Percentiles rank a stretch among this genome's conserved stretches.
Conservation (phyloP, 1,140 invertebrate genomes). For the Drosophila equinoxialis region DNA sequence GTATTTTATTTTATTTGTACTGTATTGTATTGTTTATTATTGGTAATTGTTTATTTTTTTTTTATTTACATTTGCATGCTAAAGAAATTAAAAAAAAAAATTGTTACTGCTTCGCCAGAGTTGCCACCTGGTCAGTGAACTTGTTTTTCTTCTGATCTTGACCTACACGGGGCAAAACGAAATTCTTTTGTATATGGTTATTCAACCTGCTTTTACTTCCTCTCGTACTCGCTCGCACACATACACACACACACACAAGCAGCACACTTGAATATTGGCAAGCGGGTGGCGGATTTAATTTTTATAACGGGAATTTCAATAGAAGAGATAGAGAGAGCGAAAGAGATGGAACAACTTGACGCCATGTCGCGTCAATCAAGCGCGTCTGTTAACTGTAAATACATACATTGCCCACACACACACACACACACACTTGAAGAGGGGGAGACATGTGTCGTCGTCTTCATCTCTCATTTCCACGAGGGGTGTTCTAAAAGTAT, state of each 20-base stretch:
- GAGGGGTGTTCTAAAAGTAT: not conserved
- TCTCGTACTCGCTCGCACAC: conserved; percentile 14
- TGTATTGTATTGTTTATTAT: conserved; percentile 42
- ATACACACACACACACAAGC: conserved; percentile 5
- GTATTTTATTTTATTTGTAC: conserved; percentile 17
- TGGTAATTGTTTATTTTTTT: conserved; percentile 49
- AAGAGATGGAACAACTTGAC: conserved; percentile 13
- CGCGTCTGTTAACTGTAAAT: conserved; percentile 50
- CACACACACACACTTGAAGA: conserved; percentile 21
- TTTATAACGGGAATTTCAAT: conserved; percentile 72
- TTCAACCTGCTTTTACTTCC: conserved; percentile 66
- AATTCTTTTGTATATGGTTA: conserved; percentile 60
- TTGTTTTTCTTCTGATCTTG: conserved; percentile 65
- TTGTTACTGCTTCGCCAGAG: conserved; percentile 17
- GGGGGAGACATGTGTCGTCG: conserved; percentile 19
- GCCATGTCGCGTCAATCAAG: conserved; percentile 28
- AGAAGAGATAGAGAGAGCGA: not conserved
- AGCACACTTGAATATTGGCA: conserved; percentile 15
- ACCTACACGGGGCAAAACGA: conserved; percentile 62
- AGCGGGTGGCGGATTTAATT: conserved; percentile 45
- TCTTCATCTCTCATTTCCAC: conserved; percentile 13
- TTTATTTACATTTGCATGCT: conserved; percentile 28
- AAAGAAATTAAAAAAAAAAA: conserved; percentile 8
- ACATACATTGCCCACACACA: conserved; percentile 29
- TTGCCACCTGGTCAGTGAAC: conserved; percentile 52